Conservation (phyloP, 2,797 vertebrate species). For the Kryptolebias ocellatus region DNA sequence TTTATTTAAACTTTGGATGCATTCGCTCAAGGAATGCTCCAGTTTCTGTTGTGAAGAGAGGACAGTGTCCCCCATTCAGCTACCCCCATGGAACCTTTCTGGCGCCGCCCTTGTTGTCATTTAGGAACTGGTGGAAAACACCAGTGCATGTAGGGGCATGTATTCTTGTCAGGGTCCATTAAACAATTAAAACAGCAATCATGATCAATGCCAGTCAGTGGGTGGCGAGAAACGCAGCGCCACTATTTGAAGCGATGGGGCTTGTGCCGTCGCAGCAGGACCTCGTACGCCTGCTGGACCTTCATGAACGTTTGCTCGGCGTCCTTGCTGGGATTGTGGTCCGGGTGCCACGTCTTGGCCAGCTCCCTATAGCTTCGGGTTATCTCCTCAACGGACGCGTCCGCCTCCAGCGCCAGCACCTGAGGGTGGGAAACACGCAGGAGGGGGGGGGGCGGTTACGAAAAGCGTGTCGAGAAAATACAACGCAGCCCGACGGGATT, state of each 20-base stretch:
- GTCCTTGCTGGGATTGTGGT: slow-evolving; percentile 86
- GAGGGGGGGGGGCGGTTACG: no score
- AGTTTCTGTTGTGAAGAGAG: no score
- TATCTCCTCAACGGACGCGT: slow-evolving; percentile 86
- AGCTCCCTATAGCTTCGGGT: slow-evolving; percentile 84
- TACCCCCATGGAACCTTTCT: no score
- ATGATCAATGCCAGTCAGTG: neutral
- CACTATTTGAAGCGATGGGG: slow-evolving; percentile 59
- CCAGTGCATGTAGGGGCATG: neutral
- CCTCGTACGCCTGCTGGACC: slow-evolving; percentile 88
- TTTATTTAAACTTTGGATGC: no score
- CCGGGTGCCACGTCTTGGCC: slow-evolving; percentile 91
- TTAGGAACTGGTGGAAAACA: neutral
- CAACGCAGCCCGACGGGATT: no score
- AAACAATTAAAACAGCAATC: neutral
- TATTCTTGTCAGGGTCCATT: slow-evolving; percentile 4
- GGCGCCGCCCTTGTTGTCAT: no score
- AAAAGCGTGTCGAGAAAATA: neutral
- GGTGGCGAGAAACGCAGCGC: neutral
- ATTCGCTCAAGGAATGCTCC: no score
- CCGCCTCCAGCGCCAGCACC: slow-evolving; percentile 82
- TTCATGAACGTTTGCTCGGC: slow-evolving; percentile 87
- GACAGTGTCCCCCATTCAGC: no score
- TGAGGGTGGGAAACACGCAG: slow-evolving; percentile 57
- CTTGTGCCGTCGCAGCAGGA: slow-evolving; percentile 76